Evolutionary conservation across 2,113 vertebrate genomes (phyloP).

Genomic region (Agapornis roseicollis): DNA sequence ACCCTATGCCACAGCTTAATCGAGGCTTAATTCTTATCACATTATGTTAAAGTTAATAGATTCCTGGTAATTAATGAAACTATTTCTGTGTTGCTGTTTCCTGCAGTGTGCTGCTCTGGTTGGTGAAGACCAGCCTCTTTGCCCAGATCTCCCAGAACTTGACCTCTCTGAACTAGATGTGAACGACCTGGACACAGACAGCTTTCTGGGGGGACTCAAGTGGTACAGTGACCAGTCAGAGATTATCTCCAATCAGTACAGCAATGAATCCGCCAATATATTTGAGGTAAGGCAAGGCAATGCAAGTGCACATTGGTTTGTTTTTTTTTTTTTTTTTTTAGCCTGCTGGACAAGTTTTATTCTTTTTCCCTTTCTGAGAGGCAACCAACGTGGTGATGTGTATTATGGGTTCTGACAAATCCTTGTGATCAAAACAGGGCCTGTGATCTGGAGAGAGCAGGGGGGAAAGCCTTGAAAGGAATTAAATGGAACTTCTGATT

Average conservation of each 20-base stretch:
- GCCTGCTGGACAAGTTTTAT: not conserved
- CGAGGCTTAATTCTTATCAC: conserved; percentile 64
- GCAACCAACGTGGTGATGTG: not conserved
- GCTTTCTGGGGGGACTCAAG: conserved; percentile 96
- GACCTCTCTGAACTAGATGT: conserved; percentile 99
- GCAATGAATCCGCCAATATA: conserved; percentile 91
- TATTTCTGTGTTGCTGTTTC: conserved; percentile 12
- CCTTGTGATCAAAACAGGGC: not conserved
- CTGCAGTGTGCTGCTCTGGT: conserved; percentile 97
- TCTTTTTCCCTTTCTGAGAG: not conserved
- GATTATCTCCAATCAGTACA: conserved; percentile 97
- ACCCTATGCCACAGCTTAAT: conserved; percentile 54
- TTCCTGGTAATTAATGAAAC: conserved; percentile 63
- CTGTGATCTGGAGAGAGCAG: not conserved
- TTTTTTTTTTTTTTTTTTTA: not conserved
- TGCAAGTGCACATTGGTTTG: not conserved
- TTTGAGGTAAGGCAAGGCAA: conserved; percentile 87
- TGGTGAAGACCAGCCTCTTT: conserved; percentile 99
- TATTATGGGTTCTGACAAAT: not conserved
- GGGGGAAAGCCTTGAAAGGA: not conserved
- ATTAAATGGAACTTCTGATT: not conserved
- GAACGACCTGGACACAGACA: conserved; percentile 95
- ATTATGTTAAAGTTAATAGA: conserved; percentile 63
- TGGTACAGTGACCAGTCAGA: conserved; percentile 99
- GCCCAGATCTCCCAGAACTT: conserved; percentile 97